Evolutionary conservation across 2,888 invertebrate species (phyloP).

Genomic region (Amphipoea lucens): DNA sequence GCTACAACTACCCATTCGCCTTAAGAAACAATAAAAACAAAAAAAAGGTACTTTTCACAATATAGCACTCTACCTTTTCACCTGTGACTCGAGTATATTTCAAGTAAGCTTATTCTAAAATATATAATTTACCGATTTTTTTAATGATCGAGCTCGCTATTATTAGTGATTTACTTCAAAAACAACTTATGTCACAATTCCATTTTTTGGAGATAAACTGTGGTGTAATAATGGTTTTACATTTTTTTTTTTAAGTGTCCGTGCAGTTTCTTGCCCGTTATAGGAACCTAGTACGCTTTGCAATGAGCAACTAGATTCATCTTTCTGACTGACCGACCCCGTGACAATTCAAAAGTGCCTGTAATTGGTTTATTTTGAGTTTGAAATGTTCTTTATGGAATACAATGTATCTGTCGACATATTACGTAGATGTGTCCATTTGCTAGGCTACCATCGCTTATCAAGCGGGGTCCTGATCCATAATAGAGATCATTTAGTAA

Average conservation of each 20-base stretch:
- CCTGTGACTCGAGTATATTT: slow-evolving; percentile 64
- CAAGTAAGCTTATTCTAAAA: slow-evolving; percentile 50
- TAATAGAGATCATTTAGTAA: neutral
- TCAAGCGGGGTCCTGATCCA: neutral
- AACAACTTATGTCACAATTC: slow-evolving; percentile 32
- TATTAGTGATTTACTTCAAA: slow-evolving; percentile 47
- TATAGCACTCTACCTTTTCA: slow-evolving; percentile 7
- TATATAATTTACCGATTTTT: slow-evolving; percentile 44
- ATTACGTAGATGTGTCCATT: neutral
- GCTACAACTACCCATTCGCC: neutral
- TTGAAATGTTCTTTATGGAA: neutral
- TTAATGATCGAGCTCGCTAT: slow-evolving; percentile 39
- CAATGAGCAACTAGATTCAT: too few relatives aligned
- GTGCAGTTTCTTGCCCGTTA: too few relatives aligned
- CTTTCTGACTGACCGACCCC: too few relatives aligned
- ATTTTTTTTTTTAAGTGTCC: neutral
- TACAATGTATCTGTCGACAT: neutral
- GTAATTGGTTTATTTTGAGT: too few relatives aligned
- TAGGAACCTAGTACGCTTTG: too few relatives aligned
- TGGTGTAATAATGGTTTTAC: slow-evolving; percentile 27
- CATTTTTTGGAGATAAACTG: slow-evolving; percentile 5
- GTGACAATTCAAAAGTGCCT: too few relatives aligned
- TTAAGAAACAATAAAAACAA: slow-evolving; percentile 5
- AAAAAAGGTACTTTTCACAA: neutral
- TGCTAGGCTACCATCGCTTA: neutral